Conservation (phyloP, 2,113 vertebrate species). For the Gambusia affinis region DNA sequence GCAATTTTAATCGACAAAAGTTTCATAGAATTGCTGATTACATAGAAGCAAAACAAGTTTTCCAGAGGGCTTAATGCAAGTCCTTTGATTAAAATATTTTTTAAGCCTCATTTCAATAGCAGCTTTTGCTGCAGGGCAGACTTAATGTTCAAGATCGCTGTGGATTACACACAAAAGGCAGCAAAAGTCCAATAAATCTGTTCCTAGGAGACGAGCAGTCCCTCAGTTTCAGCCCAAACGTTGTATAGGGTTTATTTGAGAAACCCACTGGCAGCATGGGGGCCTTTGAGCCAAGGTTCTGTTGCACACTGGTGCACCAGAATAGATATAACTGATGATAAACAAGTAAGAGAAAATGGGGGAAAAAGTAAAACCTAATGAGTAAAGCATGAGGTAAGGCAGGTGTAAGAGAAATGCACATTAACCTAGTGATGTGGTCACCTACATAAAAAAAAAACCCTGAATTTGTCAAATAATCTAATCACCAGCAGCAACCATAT, state of each 20-base stretch:
- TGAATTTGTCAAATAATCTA: not conserved
- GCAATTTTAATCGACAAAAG: constrained; percentile 4
- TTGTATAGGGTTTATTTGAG: constrained; percentile 21
- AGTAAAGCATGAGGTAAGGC: constrained; percentile 11
- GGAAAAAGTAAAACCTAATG: not conserved
- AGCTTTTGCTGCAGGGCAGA: constrained; percentile 43
- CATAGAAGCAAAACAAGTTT: not conserved
- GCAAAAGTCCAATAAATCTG: constrained; percentile 52
- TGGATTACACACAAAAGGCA: constrained; percentile 52
- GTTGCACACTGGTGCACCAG: not conserved
- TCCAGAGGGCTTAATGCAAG: constrained; percentile 9
- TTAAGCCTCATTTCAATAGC: constrained; percentile 41
- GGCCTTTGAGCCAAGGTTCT: not conserved
- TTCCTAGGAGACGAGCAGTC: constrained; percentile 40
- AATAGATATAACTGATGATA: constrained; percentile 16
- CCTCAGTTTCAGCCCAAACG: constrained; percentile 45
- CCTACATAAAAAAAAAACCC: not conserved
- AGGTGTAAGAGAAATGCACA: constrained; percentile 7
- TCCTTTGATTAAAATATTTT: constrained; percentile 37
- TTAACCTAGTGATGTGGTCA: not conserved
- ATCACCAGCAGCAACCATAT: not conserved
- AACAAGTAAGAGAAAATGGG: constrained; percentile 7
- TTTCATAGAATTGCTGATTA: constrained; percentile 5
- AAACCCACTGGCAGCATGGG: constrained; percentile 5
- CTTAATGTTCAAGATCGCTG: constrained; percentile 46